Evolutionary conservation across 2,113 vertebrate species (phyloP), one percentile per base, ranked within the genome.

Genomic region (Microcebus jonahi): DNA sequence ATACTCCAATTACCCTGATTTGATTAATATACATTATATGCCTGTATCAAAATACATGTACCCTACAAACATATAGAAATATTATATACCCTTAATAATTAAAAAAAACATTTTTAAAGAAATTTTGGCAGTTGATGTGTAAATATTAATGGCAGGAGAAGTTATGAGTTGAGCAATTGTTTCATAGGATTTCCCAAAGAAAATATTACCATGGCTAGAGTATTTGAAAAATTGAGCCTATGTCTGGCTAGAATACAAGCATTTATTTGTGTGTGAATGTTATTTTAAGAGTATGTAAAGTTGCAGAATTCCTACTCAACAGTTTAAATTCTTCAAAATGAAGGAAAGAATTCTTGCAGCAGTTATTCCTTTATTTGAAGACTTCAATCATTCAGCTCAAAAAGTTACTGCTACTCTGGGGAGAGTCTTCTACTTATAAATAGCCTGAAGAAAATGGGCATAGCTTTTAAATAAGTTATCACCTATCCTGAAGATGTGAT

Each of bases 401-500:
- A 80, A 14, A 13, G 90, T 97, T 55, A 94, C 50, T 84, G 90
- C 36, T 94, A 59, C 63, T 88, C 39, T 84, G 20, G 20, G 48
- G 27, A 50, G 36, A 53, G 53, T 88, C n/a, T 13, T 45, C 81
- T 84, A 63, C 31, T 21, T 36, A 59, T 8, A 42, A n/a, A 65
- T 9, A 45, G 67, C 31, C 63, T 36, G 84, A 55, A 77, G 87
- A 92, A 87, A 96, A 63, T 80, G 92, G 88, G 15, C 97, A 80
- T 65, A 86, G 59, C 55, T 21, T 90, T 85, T 93, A 45, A 63
- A 45, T 92, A 55, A 1, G 20, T 82, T 93, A 88, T 95, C 15
- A 45, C 59, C 90, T 88, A 34, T 96, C 94, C 89, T 97, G 96
- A 97, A 97, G 59, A 39, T 98, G 96, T 98, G 97, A 88, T 87